A percentile compares a stretch with the other conserved stretches of the same genome.
Conservation (phyloP, 2,113 vertebrate species). For the Atrichornis clamosus region DNA sequence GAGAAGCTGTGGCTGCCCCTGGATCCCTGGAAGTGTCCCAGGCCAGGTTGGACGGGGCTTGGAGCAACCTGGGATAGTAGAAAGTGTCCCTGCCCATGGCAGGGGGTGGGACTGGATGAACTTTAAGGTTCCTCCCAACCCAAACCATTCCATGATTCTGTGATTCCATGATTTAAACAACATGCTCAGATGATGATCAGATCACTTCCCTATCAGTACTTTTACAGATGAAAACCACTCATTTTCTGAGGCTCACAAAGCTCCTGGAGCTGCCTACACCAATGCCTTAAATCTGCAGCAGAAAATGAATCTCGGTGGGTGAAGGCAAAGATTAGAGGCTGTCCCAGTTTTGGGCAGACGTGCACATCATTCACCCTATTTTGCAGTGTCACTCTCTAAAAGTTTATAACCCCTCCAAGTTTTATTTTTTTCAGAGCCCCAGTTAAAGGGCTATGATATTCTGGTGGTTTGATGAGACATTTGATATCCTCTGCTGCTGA, state of each 20-base stretch:
- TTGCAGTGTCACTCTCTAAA: background rate
- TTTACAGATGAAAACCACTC: background rate
- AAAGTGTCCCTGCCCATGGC: background rate
- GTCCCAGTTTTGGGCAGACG: background rate
- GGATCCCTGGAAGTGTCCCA: background rate
- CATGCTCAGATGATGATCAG: background rate
- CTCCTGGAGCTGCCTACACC: background rate
- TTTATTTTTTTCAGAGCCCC: background rate
- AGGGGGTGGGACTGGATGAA: rapidly evolving
- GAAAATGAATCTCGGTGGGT: background rate
- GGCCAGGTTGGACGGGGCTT: rapidly evolving
- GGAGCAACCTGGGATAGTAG: rapidly evolving
- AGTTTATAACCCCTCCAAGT: background rate
- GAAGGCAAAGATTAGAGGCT: background rate
- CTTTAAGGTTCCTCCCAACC: background rate
- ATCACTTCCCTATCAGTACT: background rate
- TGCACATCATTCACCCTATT: background rate
- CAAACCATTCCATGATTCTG: background rate
- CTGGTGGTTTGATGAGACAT: background rate
- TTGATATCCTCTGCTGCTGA: background rate
- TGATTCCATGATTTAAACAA: background rate
- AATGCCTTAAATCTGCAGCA: background rate
- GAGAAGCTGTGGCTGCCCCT: background rate
- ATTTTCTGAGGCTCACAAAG: background rate
- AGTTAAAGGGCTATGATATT: background rate